Evolutionary conservation across 2,113 vertebrate genomes (phyloP).

Genomic region (Paramormyrops kingsleyae): DNA sequence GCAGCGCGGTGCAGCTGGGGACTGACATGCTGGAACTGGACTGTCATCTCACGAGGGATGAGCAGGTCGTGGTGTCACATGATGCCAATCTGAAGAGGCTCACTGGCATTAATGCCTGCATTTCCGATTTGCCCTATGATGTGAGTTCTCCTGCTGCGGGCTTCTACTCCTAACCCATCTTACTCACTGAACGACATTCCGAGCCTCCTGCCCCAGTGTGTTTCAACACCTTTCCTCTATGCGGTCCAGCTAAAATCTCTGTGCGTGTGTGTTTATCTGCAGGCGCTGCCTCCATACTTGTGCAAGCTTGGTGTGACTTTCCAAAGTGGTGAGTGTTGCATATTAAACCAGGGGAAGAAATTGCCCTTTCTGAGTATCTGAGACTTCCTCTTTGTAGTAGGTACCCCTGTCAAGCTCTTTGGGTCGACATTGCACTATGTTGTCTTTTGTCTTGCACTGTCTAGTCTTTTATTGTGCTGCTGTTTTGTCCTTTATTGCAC

Average conservation of each 20-base stretch:
- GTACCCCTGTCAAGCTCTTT: background rate
- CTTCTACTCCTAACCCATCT: background rate
- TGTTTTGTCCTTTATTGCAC: background rate
- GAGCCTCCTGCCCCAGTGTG: background rate
- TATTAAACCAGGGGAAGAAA: background rate
- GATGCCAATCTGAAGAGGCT: conserved; percentile 80
- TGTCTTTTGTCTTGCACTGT: background rate
- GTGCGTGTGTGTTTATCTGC: conserved; percentile 41
- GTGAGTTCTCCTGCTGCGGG: conserved; percentile 63
- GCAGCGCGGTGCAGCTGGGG: conserved; percentile 81
- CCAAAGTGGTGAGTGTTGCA: conserved; percentile 73
- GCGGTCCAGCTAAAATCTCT: background rate
- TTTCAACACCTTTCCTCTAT: background rate
- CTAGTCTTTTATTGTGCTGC: background rate
- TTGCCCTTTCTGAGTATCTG: background rate
- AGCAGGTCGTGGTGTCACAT: conserved; percentile 92
- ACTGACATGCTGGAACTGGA: conserved; percentile 98
- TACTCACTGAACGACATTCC: background rate
- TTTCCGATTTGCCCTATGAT: conserved; percentile 74
- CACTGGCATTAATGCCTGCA: conserved; percentile 73
- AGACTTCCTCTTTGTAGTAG: background rate
- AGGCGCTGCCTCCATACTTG: conserved; percentile 90
- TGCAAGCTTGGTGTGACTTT: conserved; percentile 86
- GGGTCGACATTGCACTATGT: background rate
- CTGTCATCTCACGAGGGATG: conserved; percentile 91